Evolutionary conservation across 2,888 invertebrate genomes (phyloP), one percentile per base, ranked within the genome.

Genomic region (Chrysolina americana): DNA sequence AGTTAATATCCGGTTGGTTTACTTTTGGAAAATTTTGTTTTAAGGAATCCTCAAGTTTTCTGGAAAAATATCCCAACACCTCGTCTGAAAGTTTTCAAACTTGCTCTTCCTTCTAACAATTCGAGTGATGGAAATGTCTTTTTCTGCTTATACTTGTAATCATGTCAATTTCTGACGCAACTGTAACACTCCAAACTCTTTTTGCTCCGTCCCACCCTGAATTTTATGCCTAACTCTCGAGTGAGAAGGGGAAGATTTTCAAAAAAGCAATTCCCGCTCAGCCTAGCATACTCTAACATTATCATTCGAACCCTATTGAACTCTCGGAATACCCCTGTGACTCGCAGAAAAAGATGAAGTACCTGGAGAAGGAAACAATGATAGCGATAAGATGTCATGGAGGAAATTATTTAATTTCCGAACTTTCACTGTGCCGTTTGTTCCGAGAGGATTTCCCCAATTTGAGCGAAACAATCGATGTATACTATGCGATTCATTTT

Each of bases 331-430:
- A 21, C 23, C 53, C 53, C 4, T 53, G 53, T 53, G 53, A 10
- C 53, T 19, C 53, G 19, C 10, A 11, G 21, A 53, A 53, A 53
- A 53, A 53, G 53, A 53, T 53, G 53, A 53, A 53, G 53, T 53
- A 53, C 53, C 53, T 53, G 53, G 21, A 53, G 53, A 13, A 53
- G 53, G 53, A 53, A 53, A 15, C 53, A 53, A 21, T 53, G 53
- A 53, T 21, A 15, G 23, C 53, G 53, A 53, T 53, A 53, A 23
- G 13, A 21, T 53, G 21, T 53, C 21, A 21, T 13, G 19, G 23
- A 15, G 53, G 53, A 53, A 53, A 53, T 53, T 53, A 53, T 53
- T 53, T 53, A 53, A 53, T 53, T 53, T 53, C 53, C 53, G 21
- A 53, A 53, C 53, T 53, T 53, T 53, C 53, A 53, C 19, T 53